Evolutionary conservation across 2,888 invertebrate genomes (phyloP).

Genomic region (Thalpophila matura): DNA sequence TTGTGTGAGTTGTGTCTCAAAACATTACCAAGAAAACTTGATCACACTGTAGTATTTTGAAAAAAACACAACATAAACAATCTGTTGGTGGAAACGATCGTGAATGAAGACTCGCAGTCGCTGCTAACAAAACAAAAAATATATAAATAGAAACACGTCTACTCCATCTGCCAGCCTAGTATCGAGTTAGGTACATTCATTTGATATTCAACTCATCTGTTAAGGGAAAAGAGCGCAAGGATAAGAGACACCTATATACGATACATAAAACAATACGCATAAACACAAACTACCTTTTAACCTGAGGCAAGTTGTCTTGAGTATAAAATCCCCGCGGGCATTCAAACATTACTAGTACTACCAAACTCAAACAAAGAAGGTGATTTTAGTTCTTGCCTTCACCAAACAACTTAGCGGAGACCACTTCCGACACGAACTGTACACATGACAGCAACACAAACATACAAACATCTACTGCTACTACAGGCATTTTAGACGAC

Average conservation of each 20-base stretch:
- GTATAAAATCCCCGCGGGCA: constrained; percentile 27
- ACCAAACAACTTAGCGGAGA: constrained; percentile 60
- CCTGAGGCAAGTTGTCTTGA: constrained; percentile 2
- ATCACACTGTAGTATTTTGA: constrained; percentile 11
- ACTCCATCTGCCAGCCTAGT: constrained; percentile 15
- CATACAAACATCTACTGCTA: constrained; percentile 26
- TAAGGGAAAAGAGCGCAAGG: constrained; percentile 54
- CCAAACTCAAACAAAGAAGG: constrained; percentile 54
- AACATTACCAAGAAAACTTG: constrained; percentile 26
- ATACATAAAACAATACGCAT: constrained; percentile 33
- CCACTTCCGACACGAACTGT: constrained; percentile 63
- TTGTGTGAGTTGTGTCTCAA: too few species aligned
- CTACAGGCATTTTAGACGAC: constrained; percentile 38
- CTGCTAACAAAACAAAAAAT: constrained; percentile 17
- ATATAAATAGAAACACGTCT: constrained; percentile 26
- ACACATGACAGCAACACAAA: constrained; percentile 42
- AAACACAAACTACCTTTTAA: constrained; percentile 25
- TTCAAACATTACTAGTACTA: constrained; percentile 46
- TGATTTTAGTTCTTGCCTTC: constrained; percentile 54
- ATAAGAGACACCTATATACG: constrained; percentile 16
- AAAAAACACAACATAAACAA: constrained; percentile 15
- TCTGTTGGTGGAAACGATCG: constrained; percentile 17
- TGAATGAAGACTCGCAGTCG: constrained; percentile 7
- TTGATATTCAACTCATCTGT: constrained; percentile 55
- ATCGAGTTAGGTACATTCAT: constrained; percentile 25